Conservation (phyloP, 1,140 invertebrate species). For the Zaprionus taronus region DNA sequence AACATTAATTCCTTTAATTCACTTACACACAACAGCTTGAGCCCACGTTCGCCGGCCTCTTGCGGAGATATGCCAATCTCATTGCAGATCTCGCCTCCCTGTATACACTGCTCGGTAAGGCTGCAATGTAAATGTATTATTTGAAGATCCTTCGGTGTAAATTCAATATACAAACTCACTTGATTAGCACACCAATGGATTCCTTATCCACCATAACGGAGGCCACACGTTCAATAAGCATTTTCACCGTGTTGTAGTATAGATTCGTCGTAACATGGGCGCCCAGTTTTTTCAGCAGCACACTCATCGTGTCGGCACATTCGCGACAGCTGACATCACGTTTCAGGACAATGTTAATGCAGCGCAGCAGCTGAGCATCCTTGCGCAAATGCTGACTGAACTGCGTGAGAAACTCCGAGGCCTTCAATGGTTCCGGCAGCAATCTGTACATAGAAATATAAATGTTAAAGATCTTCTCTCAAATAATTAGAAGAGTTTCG, state of each 20-base stretch:
- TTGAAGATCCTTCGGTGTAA: too few relatives aligned
- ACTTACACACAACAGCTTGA: slow-evolving; percentile 90
- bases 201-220: slow-evolving; percentile 97
- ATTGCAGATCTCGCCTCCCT: slow-evolving; percentile 84
- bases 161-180: slow-evolving; percentile 84
- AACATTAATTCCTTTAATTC: not conserved
- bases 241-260: slow-evolving; percentile 98
- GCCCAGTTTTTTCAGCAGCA: slow-evolving; percentile 96
- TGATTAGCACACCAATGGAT: slow-evolving; percentile 90
- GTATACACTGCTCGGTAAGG: slow-evolving; percentile 80
- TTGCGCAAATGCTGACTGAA: slow-evolving; percentile 93
- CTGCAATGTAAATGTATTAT: slow-evolving; percentile 31
- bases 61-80: slow-evolving; percentile 91
- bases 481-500: not conserved
- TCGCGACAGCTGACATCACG: slow-evolving; percentile 95
- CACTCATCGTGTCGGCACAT: slow-evolving; percentile 91
- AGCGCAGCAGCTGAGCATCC: slow-evolving; percentile 90
- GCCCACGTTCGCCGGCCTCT: slow-evolving; percentile 92
- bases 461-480: not conserved
- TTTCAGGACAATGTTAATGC: slow-evolving; percentile 94
- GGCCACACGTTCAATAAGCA: slow-evolving; percentile 95
- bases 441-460: slow-evolving; percentile 57
- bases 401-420: slow-evolving; percentile 95
- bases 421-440: slow-evolving; percentile 96
- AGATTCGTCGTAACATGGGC: slow-evolving; percentile 97